Base-by-base conservation (phyloP, 2,888 invertebrate genomes). In the Listrodromus nycthemerus region DNA sequence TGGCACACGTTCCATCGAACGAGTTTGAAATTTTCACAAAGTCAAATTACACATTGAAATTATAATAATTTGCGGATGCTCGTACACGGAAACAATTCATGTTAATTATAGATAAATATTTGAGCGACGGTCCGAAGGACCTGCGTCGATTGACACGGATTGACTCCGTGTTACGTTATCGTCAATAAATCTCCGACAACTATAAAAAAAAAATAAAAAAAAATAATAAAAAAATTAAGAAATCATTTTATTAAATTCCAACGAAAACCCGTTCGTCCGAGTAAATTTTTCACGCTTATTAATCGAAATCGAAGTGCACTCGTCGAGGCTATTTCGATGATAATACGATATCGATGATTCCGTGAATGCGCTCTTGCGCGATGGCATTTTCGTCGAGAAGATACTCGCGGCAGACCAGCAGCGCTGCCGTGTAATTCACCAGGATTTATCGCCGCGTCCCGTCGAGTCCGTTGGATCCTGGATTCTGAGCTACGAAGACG, bases 301-400 rank as follows among this genome's bases (percentile, higher is more conserved):
- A 21, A n/a, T 52, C 52, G 52, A 52, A 52, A 52, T 52, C 61
- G 5, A 30, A 61, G 61, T 30, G 61, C 13, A 16, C 16, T n/a
- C 30, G 27, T n/a, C 27, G 30, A n/a, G 13, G 10, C 16, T 2
- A 37, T 7, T 66, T 55, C 16, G 4, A 21, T 37, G 8, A 58
- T 41, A 58, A 73, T 45, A 27, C 27, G n/a, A 58, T 45, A 10
- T 7, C 58, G 24, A 33, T 5, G 71, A 73, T 58, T 73, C 55
- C 73, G 41, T 3, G 61, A 58, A 73, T 8, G 24, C 37, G 41
- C 41, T 24, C 45, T n/a, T 33, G 27, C 21, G 73, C n/a, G 24
- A 41, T 71, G 70, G 55, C 70, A 71, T 71, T 73, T 61, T 61
- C 73, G 73, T 73, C 41, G 73, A 45, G 41, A 8, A 27, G 58